Evolutionary conservation across 2,113 vertebrate species (phyloP).

Genomic region (Canis aureus): DNA sequence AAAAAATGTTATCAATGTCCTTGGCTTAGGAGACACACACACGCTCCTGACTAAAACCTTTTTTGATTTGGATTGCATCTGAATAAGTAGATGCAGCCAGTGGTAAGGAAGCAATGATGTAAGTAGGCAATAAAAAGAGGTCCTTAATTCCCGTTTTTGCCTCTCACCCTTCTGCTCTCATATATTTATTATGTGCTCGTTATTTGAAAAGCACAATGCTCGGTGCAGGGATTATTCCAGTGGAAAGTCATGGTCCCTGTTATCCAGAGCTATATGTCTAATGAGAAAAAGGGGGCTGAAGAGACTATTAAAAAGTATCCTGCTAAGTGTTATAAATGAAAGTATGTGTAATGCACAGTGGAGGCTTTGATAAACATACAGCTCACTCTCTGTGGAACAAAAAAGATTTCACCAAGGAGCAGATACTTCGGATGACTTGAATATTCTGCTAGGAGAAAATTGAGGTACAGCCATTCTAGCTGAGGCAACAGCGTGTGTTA

Average conservation of each 20-base stretch:
- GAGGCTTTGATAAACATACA: background rate
- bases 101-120: background rate
- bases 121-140: background rate
- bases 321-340: conserved; percentile 4
- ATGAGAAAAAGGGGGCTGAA: conserved; percentile 56
- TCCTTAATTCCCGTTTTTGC: background rate
- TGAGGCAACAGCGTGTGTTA: background rate
- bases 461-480: background rate
- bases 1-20: background rate
- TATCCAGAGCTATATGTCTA: conserved; percentile 7
- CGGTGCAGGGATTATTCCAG: conserved; percentile 9
- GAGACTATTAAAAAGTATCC: conserved; percentile 32
- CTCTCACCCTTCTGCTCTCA: background rate
- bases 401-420: background rate
- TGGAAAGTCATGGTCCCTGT: background rate
- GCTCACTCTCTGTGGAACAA: background rate
- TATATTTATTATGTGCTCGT: background rate
- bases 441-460: background rate
- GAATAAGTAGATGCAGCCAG: background rate
- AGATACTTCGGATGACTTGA: background rate
- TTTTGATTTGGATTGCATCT: background rate
- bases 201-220: background rate
- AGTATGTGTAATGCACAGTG: background rate
- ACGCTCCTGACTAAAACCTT: background rate
- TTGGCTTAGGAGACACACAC: background rate